Percentiles rank a stretch among this genome's conserved stretches.
Conservation (phyloP, 2,888 invertebrate genomes). For the Parnassius orleans region DNA sequence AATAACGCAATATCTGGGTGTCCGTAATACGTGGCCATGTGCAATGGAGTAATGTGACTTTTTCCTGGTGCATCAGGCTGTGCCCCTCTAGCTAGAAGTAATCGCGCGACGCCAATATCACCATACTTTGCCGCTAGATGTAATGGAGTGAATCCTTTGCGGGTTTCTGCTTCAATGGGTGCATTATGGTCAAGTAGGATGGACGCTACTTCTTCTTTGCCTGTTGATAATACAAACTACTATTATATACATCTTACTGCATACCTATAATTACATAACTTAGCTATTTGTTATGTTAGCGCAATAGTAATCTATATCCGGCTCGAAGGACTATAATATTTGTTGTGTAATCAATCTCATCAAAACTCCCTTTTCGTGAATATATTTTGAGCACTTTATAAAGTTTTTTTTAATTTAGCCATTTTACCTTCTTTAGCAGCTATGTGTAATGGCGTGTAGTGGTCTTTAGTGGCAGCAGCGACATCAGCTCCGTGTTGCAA, state of each 20-base stretch:
- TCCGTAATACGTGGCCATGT: constrained; percentile 98
- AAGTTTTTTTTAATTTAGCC: neutral
- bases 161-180: constrained; percentile 93
- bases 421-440: constrained; percentile 95
- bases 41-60: constrained; percentile 96
- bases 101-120: constrained; percentile 92
- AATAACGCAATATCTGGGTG: constrained; percentile 94
- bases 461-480: constrained; percentile 95
- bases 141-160: constrained; percentile 97
- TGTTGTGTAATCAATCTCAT: too few relatives aligned
- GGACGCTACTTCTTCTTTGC: constrained; percentile 93
- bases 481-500: constrained; percentile 96
- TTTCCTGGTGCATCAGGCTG: constrained; percentile 93
- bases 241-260: too few relatives aligned
- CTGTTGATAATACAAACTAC: constrained; percentile 38
- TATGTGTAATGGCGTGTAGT: constrained; percentile 97
- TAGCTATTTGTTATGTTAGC: neutral
- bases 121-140: constrained; percentile 99
- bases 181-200: constrained; percentile 96
- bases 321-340: constrained; percentile 12
- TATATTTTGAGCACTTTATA: neutral
- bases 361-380: too few relatives aligned
- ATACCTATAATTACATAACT: too few relatives aligned
- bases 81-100: constrained; percentile 93
- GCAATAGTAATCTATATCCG: neutral